Evolutionary conservation across 30 jellyfish, hydroid and myxozoan species (phyloP).

Genomic region (Mastigias papua): DNA sequence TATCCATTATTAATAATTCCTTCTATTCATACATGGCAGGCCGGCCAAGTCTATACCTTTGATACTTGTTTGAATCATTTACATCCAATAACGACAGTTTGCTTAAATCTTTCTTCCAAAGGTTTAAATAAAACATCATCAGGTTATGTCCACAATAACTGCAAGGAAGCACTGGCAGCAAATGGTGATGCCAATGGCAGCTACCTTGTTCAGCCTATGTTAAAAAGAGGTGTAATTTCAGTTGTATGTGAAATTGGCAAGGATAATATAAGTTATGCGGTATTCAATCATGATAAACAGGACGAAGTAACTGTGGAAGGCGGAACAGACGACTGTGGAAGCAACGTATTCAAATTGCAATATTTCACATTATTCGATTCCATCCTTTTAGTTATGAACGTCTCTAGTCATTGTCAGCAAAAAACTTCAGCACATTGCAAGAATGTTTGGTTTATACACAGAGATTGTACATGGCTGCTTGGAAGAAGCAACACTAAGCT

Average conservation of each 20-base stretch:
- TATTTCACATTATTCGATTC: background rate
- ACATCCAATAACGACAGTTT: background rate
- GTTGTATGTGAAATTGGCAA: background rate
- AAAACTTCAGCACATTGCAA: background rate
- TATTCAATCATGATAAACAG: slow-evolving; percentile 7
- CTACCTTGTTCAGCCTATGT: slow-evolving; percentile 13
- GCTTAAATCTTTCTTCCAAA: background rate
- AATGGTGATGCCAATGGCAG: background rate
- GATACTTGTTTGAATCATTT: background rate
- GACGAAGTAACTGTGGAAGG: slow-evolving; percentile 2
- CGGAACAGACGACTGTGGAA: background rate
- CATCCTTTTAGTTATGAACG: slow-evolving; percentile 8
- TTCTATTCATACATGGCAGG: too few species aligned
- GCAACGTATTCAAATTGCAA: background rate
- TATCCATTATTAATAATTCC: too few species aligned
- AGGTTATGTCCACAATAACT: background rate
- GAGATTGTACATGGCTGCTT: slow-evolving; percentile 15
- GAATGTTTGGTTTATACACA: background rate
- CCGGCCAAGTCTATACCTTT: background rate
- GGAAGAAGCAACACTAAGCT: slow-evolving; percentile 19
- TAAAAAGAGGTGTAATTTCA: background rate
- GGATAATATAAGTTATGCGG: background rate
- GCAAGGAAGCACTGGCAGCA: slow-evolving; percentile 12
- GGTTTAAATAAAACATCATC: background rate
- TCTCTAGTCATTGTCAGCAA: slow-evolving; percentile 20